Evolutionary conservation across 2,797 vertebrate species (phyloP).

Genomic region (Tympanoctomys barrerae): DNA sequence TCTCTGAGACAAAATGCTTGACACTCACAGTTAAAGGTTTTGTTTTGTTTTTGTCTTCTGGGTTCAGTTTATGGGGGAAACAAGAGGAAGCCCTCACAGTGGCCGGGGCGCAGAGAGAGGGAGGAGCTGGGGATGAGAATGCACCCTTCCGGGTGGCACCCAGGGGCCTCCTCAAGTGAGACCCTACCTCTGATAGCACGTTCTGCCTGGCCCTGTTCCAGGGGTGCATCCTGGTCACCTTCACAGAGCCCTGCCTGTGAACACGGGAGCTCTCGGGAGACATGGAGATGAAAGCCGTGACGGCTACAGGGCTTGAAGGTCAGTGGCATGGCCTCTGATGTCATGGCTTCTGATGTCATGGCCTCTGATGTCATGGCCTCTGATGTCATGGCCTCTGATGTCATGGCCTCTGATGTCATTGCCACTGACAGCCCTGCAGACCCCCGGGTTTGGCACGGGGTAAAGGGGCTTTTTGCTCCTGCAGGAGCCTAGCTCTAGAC

Average conservation of each 20-base stretch:
- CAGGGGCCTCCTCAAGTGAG: rapidly evolving
- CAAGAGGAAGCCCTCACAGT: not conserved
- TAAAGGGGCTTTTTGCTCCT: not conserved
- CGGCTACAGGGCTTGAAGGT: not conserved
- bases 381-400: too few species aligned
- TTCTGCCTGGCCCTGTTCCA: not conserved
- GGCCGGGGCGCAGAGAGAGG: not conserved
- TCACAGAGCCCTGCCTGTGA: not conserved
- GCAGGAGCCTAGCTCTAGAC: too few species aligned
- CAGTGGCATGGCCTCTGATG: rapidly evolving
- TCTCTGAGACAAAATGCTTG: not conserved
- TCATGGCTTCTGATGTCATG: too few species aligned
- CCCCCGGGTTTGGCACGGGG: not conserved
- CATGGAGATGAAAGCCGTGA: not conserved
- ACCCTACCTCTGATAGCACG: not conserved
- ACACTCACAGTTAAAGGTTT: not conserved
- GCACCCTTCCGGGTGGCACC: not conserved
- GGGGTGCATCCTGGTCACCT: not conserved
- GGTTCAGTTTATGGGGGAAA: not conserved
- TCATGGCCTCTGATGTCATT: rapidly evolving
- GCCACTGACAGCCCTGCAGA: rapidly evolving
- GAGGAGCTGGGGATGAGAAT: not conserved
- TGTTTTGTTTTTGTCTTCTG: not conserved
- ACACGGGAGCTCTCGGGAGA: not conserved
- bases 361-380: too few species aligned